Evolutionary conservation across 2,888 invertebrate genomes (phyloP), one percentile per base, ranked within the genome.

Genomic region (Drosophila longiperda): DNA sequence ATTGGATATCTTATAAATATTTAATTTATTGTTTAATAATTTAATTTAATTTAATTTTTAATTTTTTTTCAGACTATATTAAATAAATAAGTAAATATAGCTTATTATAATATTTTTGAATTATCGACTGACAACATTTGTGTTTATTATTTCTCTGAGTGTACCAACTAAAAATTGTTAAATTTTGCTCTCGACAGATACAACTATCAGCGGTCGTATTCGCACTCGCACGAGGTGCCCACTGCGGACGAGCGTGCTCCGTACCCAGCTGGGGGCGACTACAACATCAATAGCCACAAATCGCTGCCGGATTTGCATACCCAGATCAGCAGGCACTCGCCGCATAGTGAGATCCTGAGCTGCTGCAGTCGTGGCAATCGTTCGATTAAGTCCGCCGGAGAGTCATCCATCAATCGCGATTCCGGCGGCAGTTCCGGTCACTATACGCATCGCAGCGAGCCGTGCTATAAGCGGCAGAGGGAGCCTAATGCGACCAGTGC

Each of bases 341-440:
- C 93, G 60, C 93, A 93, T 68, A 93, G 93, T 74, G 93, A 93
- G 80, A 93, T 93, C 11, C 74, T 93, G 17, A 93, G 93, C 69
- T 93, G 93, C 67, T 93, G 93, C 72, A 93, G 93, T 62, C 91
- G 93, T 3, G 93, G 93, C 9, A 93, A 93, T 79, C 91, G 93
- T 5, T 93, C 93, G 8, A 93, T 93, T 55, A 93, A 93, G 70
- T 93, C 93, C 0, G 95, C 95, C 0, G 95, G 95, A 0, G 95
- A 95, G 1, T 95, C 95, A 0, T 95, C 95, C 32, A 94, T 95
- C 80, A 97, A 97, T 61, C 95, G 97, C 3, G 97, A 97, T 92
- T 97, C 96, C 0, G 97, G 97, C 34, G 97, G 97, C 40, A 96
- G 96, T 1, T 96, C 96, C 71, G 97, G 97, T 0, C 97, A 97